Conservation (phyloP, 2,888 invertebrate genomes). For the Coleophora deauratella region DNA sequence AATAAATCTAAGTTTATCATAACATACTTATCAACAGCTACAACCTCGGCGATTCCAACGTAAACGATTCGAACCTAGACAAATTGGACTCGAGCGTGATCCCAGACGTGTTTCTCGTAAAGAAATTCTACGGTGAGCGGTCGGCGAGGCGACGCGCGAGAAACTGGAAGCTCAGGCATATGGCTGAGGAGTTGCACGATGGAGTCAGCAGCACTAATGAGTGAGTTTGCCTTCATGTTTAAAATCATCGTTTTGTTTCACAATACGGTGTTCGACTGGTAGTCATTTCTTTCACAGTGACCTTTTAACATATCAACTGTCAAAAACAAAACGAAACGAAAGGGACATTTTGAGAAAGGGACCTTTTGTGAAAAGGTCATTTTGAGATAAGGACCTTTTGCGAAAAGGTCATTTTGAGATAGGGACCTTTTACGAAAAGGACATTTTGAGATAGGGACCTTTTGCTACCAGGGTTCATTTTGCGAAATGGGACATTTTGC, state of each 20-base stretch:
- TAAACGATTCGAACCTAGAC: slow-evolving; percentile 93
- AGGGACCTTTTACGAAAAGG: too few relatives aligned
- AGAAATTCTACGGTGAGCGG: slow-evolving; percentile 89
- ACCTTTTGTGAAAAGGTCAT: too few relatives aligned
- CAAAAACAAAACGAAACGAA: not conserved
- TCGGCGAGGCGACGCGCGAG: slow-evolving; percentile 81
- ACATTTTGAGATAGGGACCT: too few relatives aligned
- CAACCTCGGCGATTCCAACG: slow-evolving; percentile 91
- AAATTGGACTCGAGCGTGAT: slow-evolving; percentile 79
- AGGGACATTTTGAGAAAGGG: too few relatives aligned
- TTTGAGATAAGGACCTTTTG: too few relatives aligned
- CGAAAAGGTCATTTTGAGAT: too few relatives aligned
- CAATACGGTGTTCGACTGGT: not conserved
- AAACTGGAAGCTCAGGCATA: slow-evolving; percentile 93
- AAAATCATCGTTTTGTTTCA: not conserved
- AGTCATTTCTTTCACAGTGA: not conserved
- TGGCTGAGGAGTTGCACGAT: slow-evolving; percentile 77
- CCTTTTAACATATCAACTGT: not conserved
- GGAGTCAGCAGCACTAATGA: slow-evolving; percentile 73
- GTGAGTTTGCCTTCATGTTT: slow-evolving; percentile 30
- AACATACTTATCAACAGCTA: slow-evolving; percentile 83
- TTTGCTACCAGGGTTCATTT: not conserved
- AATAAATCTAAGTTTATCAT: too few relatives aligned
- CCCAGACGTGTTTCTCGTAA: slow-evolving; percentile 96
- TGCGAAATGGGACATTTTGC: too few relatives aligned